Base-by-base conservation (phyloP, 2,797 vertebrate genomes). In the Coccyzus lansbergi region DNA sequence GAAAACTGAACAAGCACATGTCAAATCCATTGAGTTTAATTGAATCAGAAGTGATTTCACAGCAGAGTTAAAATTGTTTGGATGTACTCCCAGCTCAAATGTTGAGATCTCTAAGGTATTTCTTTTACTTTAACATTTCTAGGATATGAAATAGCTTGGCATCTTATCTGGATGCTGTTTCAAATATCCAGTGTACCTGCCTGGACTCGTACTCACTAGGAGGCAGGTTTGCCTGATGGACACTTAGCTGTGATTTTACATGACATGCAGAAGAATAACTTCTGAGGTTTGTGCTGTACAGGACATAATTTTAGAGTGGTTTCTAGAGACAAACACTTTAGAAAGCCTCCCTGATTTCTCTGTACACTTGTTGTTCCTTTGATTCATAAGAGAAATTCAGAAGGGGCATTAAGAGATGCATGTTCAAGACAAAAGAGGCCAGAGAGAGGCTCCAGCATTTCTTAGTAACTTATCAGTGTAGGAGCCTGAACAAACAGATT, bases 401-500 rank as follows among this genome's bases (percentile, higher is more conserved):
- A 82, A 83, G 0, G 5, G 31, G 49, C 36, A 59, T 22, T 44
- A 68, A 68, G 75, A 63, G 20, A 13, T 68, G 14, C 4, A 2
- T 33, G 51, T 83, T 91, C 60, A 36, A 87, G 38, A 81, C 42
- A 55, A 67, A 76, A 70, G 64, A 85, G 49, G 29, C 29, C 4
- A 5, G 36, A 15, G 51, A 91, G 38, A 79, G 56, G 58, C 42
- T 83, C 46, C 69, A 83, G 79, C 19, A 86, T 85, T 91, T 92
- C 79, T 72, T 46, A 76, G 83, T 88, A 86, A 93, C 74, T 86
- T 53, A 85, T 14, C 76, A 75, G 40, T 21, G 25, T 6, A 3
- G 65, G 60, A 44, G 56, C 44, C 87, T 93, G 80, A 93, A 90
- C 93, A 95, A 91, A 89, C 84, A 95, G 62, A 83, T 68, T 46